These are phyloP conservation scores for Hormaphis cornu DNA, from an alignment of 1,140 invertebrate species.

Conservation along the genomic window DNA sequence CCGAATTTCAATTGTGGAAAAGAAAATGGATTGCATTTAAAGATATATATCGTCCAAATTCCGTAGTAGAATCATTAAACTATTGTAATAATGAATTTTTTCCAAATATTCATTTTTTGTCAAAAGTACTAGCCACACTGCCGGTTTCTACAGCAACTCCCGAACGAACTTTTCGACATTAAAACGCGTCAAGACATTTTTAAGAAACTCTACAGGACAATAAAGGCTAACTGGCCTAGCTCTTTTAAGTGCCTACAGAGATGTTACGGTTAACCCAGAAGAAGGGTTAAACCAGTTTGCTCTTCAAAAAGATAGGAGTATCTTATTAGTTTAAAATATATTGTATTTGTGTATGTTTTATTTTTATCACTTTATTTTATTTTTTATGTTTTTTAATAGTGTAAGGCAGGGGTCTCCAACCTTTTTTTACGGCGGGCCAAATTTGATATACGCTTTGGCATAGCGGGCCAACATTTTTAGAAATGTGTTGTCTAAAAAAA, in stretches of 20 bases:
- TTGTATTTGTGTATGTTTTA: not conserved
- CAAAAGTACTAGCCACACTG: not conserved
- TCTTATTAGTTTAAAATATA: not conserved
- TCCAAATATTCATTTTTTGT: no score
- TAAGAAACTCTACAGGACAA: not conserved
- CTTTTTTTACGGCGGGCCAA: no score
- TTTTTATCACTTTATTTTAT: not conserved
- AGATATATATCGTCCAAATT: no score
- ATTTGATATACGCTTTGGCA: no score
- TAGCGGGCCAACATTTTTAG: no score
- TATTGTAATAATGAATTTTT: no score
- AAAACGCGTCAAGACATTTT: not conserved
- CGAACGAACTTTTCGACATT: constrained; percentile 11
- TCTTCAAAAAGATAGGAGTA: not conserved
- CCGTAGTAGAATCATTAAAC: no score
- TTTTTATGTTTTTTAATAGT: not conserved
- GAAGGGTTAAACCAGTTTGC: not conserved
- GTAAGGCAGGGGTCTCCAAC: no score
- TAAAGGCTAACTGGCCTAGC: not conserved
- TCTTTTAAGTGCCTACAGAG: not conserved
- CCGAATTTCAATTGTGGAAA: not conserved
- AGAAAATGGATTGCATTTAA: no score
- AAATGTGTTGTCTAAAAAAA: no score
- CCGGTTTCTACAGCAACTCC: not conserved
- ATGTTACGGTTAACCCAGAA: not conserved